phyloP scores from a whole-genome alignment of 2,888 invertebrate species.

The Euproctis similis region DNA sequence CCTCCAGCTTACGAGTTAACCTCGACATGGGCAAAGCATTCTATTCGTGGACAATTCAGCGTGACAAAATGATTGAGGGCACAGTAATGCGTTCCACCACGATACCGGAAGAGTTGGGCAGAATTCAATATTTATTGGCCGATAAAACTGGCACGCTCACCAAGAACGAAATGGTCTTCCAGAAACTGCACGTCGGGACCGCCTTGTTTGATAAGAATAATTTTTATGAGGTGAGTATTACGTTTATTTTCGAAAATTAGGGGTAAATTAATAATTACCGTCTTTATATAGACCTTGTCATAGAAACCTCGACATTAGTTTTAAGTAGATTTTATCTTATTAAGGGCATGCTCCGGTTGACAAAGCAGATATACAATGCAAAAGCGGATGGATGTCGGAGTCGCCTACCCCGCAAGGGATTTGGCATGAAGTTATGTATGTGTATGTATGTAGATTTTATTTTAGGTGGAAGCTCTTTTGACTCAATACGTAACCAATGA shows the following conservation, averaged over 20 bases:
- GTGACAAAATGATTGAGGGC: slow-evolving; percentile 93
- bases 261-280: too few relatives aligned
- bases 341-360: too few relatives aligned
- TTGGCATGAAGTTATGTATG: too few relatives aligned
- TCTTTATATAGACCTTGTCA: too few relatives aligned
- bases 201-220: slow-evolving; percentile 91
- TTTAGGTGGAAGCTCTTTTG: slow-evolving; percentile 58
- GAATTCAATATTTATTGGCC: slow-evolving; percentile 96
- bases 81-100: slow-evolving; percentile 98
- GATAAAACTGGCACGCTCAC: slow-evolving; percentile 99
- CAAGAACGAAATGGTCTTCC: slow-evolving; percentile 99
- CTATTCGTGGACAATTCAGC: slow-evolving; percentile 97
- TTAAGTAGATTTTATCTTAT: too few relatives aligned
- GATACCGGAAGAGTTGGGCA: slow-evolving; percentile 97
- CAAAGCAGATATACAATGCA: too few relatives aligned
- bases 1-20: slow-evolving; percentile 92
- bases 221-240: slow-evolving; percentile 85
- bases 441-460: too few relatives aligned
- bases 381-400: too few relatives aligned
- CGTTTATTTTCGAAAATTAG: too few relatives aligned
- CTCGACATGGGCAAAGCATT: slow-evolving; percentile 98
- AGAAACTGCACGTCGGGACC: slow-evolving; percentile 95
- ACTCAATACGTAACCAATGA: slow-evolving; percentile 67
- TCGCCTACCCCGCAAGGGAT: too few relatives aligned
- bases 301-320: too few relatives aligned